Percentiles rank a stretch among this genome's conserved stretches.
Evolutionary conservation across 2,888 invertebrate species (phyloP).

Genomic region (Catocala fraxini): DNA sequence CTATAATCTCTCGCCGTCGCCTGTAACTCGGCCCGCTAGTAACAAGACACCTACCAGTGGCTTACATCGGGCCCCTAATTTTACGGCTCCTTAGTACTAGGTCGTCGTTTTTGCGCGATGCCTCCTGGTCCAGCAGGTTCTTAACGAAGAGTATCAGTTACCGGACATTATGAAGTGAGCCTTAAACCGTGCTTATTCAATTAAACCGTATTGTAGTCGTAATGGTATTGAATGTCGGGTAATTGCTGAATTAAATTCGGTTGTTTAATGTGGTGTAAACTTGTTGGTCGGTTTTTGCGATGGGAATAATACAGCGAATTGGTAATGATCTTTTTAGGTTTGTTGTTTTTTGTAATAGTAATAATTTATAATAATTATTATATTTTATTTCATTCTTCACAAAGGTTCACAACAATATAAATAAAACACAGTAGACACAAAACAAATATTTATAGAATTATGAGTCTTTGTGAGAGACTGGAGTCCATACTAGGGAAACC

Average conservation of each 20-base stretch:
- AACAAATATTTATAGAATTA: no score
- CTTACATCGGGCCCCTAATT: conserved; percentile 80
- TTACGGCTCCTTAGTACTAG: conserved; percentile 81
- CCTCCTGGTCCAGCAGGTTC: conserved; percentile 59
- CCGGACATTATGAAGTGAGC: conserved; percentile 41
- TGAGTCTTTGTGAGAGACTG: no score
- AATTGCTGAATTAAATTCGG: conserved; percentile 33
- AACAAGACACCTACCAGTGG: conserved; percentile 70
- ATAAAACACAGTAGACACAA: no score
- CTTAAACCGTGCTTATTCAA: conserved; percentile 37
- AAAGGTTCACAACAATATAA: no score
- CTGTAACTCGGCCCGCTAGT: conserved; percentile 48
- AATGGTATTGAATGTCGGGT: conserved; percentile 45
- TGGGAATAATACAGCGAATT: neutral
- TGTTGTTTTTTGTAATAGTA: no score
- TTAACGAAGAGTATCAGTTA: conserved; percentile 48
- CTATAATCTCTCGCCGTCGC: conserved; percentile 32
- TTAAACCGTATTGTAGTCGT: conserved; percentile 27
- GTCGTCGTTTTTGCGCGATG: conserved; percentile 78
- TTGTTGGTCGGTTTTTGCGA: conserved; percentile 18
- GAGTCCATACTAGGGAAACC: no score
- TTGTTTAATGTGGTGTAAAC: conserved; percentile 29
- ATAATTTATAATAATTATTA: no score
- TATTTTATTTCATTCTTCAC: no score
- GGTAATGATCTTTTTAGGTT: no score